Evolutionary conservation across 2,113 vertebrate species (phyloP).

Genomic region (Calonectris borealis): DNA sequence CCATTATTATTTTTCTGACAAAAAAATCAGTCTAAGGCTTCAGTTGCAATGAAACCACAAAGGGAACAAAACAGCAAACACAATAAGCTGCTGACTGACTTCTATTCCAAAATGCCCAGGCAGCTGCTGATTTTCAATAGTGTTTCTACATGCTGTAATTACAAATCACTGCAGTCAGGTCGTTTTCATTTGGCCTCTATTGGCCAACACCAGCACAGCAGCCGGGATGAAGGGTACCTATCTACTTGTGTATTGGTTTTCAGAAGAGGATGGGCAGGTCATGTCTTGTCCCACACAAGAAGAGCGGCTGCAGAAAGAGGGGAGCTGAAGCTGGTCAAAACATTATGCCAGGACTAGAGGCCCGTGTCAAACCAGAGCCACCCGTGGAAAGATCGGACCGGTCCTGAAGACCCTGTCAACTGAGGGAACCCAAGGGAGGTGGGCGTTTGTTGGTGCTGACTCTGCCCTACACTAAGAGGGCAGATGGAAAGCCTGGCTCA

Average conservation of each 20-base stretch:
- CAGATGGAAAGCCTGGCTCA: background rate
- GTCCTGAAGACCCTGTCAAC: background rate
- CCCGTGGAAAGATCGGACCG: accelerated
- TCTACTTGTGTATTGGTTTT: background rate
- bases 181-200: background rate
- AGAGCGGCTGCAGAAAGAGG: background rate
- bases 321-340: background rate
- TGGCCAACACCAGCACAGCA: background rate
- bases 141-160: background rate
- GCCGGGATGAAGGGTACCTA: background rate
- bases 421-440: background rate
- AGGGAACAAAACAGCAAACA: background rate
- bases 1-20: background rate
- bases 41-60: background rate
- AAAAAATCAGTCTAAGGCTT: background rate
- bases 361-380: background rate
- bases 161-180: background rate
- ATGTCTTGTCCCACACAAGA: background rate
- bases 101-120: background rate
- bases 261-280: background rate
- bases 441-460: background rate
- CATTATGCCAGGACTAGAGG: background rate
- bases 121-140: background rate
- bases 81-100: background rate
- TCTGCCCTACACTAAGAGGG: accelerated